Evolutionary conservation across 92 coral and sea anemone species (phyloP).

Genomic region (Palythoa grandiflora): DNA sequence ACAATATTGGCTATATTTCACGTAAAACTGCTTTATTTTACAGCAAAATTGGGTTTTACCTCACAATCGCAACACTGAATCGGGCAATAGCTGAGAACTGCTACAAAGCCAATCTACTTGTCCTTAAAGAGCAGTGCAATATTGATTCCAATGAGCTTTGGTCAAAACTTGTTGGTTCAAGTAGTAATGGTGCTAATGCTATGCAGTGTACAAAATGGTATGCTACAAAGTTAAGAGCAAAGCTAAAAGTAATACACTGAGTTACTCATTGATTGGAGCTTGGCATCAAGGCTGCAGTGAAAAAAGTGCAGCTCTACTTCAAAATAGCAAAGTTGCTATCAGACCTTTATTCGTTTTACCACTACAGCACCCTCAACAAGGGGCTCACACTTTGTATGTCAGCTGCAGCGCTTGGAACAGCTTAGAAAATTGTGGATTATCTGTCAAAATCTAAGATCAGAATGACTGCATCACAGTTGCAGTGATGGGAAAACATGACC

Average conservation of each 20-base stretch:
- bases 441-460: too few relatives aligned
- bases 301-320: conserved; percentile 1
- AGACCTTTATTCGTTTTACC: conserved; percentile 11
- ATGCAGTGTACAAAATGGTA: conserved; percentile 13
- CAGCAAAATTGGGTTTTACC: too few relatives aligned
- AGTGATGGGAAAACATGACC: too few relatives aligned
- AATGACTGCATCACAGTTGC: too few relatives aligned
- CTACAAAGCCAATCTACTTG: background rate
- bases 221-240: background rate
- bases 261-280: conserved; percentile 27
- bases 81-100: conserved; percentile 24
- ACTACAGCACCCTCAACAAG: conserved; percentile 12
- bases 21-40: too few relatives aligned
- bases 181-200: conserved; percentile 8
- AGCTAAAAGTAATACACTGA: conserved; percentile 1
- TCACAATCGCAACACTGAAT: conserved; percentile 1
- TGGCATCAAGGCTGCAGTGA: conserved; percentile 9
- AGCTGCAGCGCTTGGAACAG: background rate
- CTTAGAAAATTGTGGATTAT: background rate
- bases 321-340: background rate
- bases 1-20: too few relatives aligned
- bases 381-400: background rate
- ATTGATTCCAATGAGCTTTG: background rate
- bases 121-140: conserved; percentile 10
- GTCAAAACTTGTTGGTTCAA: conserved; percentile 6